Conservation (phyloP, 2,797 vertebrate species). For the Alauda arvensis region DNA sequence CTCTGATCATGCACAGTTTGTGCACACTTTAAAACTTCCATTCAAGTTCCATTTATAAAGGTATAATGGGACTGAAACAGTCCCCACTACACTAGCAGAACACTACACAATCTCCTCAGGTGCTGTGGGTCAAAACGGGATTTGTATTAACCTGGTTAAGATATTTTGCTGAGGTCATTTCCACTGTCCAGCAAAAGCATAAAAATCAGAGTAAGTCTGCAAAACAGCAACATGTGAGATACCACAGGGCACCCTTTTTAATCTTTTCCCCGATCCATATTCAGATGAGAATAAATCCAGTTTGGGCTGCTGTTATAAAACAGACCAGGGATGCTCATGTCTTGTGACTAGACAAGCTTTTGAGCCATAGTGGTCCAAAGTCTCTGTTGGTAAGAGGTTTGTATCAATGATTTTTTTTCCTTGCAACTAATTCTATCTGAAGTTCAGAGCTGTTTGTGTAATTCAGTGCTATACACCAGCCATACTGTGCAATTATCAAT, state of each 20-base stretch:
- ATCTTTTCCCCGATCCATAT: not conserved
- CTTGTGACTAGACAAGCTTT: not conserved
- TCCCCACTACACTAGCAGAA: not conserved
- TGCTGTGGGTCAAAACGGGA: not conserved
- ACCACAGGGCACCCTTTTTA: not conserved
- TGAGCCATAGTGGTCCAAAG: not conserved
- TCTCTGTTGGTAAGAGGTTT: not conserved
- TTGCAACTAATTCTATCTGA: not conserved
- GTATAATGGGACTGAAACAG: not conserved
- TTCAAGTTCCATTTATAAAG: not conserved
- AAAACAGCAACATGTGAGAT: not conserved
- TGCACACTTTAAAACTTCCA: not conserved
- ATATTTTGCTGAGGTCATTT: not conserved
- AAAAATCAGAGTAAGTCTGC: not conserved
- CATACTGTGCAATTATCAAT: not conserved
- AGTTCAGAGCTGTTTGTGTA: not conserved
- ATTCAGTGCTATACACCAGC: not conserved
- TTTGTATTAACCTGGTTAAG: not conserved
- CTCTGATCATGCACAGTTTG: not conserved
- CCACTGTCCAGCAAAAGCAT: not conserved
- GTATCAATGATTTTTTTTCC: not conserved
- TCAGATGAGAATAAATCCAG: not conserved
- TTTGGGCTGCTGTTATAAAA: not conserved
- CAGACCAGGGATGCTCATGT: not conserved
- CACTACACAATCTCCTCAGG: not conserved